phyloP scores from a whole-genome alignment of 2,113 vertebrate genomes.

The Callipepla squamata region DNA sequence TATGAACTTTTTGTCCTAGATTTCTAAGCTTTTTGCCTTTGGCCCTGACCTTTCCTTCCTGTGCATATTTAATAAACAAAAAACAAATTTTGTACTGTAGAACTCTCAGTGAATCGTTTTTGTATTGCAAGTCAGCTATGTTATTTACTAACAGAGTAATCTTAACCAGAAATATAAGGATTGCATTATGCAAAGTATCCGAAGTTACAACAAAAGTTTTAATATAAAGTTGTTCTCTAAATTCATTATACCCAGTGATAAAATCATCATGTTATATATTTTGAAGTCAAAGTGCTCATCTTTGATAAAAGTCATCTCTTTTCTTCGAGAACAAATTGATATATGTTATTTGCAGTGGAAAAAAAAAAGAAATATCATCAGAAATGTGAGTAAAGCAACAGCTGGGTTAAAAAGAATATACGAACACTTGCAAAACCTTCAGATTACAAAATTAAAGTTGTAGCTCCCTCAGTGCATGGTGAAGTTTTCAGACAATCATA shows the following conservation, averaged over 20 bases:
- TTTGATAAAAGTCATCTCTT: background rate
- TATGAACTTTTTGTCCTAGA: background rate
- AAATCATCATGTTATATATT: background rate
- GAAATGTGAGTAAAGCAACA: background rate
- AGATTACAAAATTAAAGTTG: background rate
- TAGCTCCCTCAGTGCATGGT: background rate
- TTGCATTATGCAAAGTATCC: background rate
- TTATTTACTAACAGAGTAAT: background rate
- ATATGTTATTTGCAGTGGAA: accelerated
- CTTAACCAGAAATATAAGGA: background rate
- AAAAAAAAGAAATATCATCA: background rate
- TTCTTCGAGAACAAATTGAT: background rate
- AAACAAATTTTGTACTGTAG: background rate
- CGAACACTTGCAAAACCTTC: background rate
- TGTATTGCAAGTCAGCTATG: background rate
- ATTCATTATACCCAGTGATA: background rate
- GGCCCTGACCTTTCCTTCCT: conserved; percentile 40
- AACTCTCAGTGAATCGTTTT: background rate
- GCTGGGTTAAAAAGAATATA: background rate
- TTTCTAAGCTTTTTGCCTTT: conserved; percentile 42
- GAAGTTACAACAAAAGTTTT: background rate
- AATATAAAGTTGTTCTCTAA: background rate
- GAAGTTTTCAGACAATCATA: background rate
- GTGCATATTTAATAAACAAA: background rate
- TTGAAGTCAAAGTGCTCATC: background rate